A percentile compares a stretch with the other conserved stretches of the same genome.
Conservation (phyloP, 1,140 invertebrate species). For the Choristoneura fumiferana region DNA sequence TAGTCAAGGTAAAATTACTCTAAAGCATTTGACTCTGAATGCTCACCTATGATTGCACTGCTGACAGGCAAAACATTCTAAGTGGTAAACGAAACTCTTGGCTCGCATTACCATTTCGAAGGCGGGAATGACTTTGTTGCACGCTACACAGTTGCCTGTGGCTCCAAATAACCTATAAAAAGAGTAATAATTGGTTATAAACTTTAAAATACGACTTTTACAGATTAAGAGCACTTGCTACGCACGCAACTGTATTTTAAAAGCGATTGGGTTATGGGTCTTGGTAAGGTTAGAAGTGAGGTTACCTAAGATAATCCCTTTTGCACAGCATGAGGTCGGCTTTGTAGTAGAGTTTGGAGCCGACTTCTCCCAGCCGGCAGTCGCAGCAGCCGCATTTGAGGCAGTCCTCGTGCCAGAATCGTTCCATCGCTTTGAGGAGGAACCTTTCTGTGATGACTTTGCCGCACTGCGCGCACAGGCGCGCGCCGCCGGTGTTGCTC, state of each 20-base stretch:
- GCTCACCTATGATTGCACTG: conserved; percentile 96
- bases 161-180: conserved; percentile 91
- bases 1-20: background rate
- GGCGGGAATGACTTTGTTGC: conserved; percentile 95
- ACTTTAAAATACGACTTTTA: conserved; percentile 39
- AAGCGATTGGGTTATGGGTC: conserved; percentile 3
- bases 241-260: conserved; percentile 26
- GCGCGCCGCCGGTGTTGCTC: conserved; percentile 55
- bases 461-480: conserved; percentile 88
- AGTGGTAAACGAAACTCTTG: conserved; percentile 95
- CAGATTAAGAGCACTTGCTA: conserved; percentile 33
- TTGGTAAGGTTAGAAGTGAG: background rate
- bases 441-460: conserved; percentile 88
- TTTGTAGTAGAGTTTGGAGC: conserved; percentile 94
- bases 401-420: conserved; percentile 97
- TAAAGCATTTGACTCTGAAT: background rate
- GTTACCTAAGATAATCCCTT: conserved; percentile 92
- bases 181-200: conserved; percentile 39
- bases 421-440: conserved; percentile 88
- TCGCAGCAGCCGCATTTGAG: conserved; percentile 96
- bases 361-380: conserved; percentile 94
- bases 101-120: conserved; percentile 99
- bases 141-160: conserved; percentile 95
- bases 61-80: conserved; percentile 98
- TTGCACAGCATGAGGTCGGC: conserved; percentile 95